Evolutionary conservation across 2,797 vertebrate species (phyloP).

Genomic region (Holocentrus rufus): DNA sequence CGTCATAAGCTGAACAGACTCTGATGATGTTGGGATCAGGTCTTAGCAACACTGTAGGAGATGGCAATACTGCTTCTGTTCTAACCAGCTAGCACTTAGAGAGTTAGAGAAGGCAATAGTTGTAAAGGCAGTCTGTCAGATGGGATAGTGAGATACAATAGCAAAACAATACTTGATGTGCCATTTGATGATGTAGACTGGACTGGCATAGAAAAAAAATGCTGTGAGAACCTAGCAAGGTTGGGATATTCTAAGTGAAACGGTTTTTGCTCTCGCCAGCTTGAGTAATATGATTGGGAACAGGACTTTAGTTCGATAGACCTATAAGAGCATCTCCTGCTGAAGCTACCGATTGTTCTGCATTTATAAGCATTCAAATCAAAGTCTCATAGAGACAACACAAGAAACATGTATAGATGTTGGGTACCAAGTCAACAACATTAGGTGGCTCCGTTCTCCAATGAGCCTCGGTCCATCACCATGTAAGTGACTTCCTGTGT

Average conservation of each 20-base stretch:
- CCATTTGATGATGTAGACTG: constrained; percentile 44
- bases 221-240: constrained; percentile 20
- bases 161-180: constrained; percentile 54
- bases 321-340: constrained; percentile 36
- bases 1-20: constrained; percentile 28
- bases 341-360: constrained; percentile 21
- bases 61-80: constrained; percentile 57
- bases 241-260: constrained; percentile 27
- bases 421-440: constrained; percentile 11
- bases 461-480: constrained; percentile 16
- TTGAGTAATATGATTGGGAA: constrained; percentile 3
- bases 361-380: constrained; percentile 38
- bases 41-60: constrained; percentile 29
- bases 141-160: constrained; percentile 40
- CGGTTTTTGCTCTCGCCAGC: constrained; percentile 17
- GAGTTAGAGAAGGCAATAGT: constrained; percentile 30
- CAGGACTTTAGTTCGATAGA: constrained; percentile 22
- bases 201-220: constrained; percentile 25
- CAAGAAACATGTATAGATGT: constrained; percentile 31
- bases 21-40: constrained; percentile 58
- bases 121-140: constrained; percentile 29
- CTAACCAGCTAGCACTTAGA: constrained; percentile 51
- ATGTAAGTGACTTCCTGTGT: constrained; percentile 39
- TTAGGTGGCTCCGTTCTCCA: constrained; percentile 3
- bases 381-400: constrained; percentile 14